Evolutionary conservation across 2,113 vertebrate species (phyloP), one percentile per base, ranked within the genome.

Genomic region (Thinocorus orbignyianus): DNA sequence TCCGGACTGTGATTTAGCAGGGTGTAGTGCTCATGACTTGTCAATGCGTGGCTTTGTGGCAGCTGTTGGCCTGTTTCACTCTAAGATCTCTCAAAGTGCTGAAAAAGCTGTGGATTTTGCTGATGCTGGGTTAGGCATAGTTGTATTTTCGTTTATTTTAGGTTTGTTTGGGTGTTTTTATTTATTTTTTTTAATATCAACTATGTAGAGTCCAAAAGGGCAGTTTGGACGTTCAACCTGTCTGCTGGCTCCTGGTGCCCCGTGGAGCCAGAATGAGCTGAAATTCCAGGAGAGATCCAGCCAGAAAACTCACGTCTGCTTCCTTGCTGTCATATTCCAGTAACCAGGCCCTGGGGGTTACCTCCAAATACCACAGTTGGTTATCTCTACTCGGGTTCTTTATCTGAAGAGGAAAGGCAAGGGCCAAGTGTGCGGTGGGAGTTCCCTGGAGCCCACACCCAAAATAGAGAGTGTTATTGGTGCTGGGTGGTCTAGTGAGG

Each of bases 401-500:
- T 94, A 95, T 90, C 94, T n/a, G 74, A 42, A 13, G 35, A 24
- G 88, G 76, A 33, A 64, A 62, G 44, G 74, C 73, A 8, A 81
- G 81, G 84, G 55, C 87, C 55, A 52, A 37, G 92, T 66, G 68
- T 19, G 72, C 0, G 66, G 17, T 58, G 16, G 78, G 90, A 94
- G 78, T 24, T 85, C 74, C 90, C 72, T 35, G 5, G 39, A 88
- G 51, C 92, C 83, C 86, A 78, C 74, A 25, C 76, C 91, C 94
- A 26, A n/a, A 66, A 37, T 9, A 65, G 58, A 0, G 14, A n/a
- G 13, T 25, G 11, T 35, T 81, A 5, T 6, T 4, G 88, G 94
- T 12, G 46, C 79, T 76, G 97, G 95, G 94, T 94, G 95, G 91
- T 95, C 96, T 54, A 7, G 13, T 1, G 23, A 74, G 54, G 51